These are phyloP conservation scores for Phoebastria nigripes DNA, from an alignment of 2,797 vertebrate species.

Conservation along the genomic window DNA sequence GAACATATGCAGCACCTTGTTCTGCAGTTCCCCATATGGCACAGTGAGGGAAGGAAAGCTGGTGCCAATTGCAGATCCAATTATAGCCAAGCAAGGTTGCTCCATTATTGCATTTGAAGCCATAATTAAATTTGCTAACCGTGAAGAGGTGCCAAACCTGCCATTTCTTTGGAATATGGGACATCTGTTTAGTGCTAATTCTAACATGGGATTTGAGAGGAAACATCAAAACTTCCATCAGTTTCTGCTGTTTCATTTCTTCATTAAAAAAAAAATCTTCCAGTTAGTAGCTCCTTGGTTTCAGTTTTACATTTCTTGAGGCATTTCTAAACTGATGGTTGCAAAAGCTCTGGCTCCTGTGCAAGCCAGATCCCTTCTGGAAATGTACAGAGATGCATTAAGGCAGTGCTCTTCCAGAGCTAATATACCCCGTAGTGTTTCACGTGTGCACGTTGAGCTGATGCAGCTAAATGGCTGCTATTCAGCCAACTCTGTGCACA, in stretches of 20 bases:
- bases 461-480: background rate
- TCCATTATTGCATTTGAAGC: slow-evolving; percentile 71
- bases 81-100: slow-evolving; percentile 72
- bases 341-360: background rate
- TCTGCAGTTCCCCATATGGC: slow-evolving; percentile 67
- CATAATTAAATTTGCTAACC: slow-evolving; percentile 71
- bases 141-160: slow-evolving; percentile 68
- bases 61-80: slow-evolving; percentile 69
- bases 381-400: fast-evolving
- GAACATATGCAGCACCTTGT: slow-evolving; percentile 54
- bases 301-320: background rate
- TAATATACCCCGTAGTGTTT: fast-evolving
- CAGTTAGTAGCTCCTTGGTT: background rate
- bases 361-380: background rate
- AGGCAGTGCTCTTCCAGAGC: background rate
- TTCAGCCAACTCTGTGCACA: background rate
- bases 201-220: slow-evolving; percentile 6
- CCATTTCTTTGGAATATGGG: slow-evolving; percentile 62
- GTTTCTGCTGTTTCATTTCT: background rate
- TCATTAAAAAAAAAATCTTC: background rate
- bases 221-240: background rate
- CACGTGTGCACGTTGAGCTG: background rate
- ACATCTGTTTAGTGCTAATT: slow-evolving; percentile 69
- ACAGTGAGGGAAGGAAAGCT: slow-evolving; percentile 45
- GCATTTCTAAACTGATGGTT: background rate